Conservation (phyloP, 1,140 invertebrate species). For the Tetranychus urticae region DNA sequence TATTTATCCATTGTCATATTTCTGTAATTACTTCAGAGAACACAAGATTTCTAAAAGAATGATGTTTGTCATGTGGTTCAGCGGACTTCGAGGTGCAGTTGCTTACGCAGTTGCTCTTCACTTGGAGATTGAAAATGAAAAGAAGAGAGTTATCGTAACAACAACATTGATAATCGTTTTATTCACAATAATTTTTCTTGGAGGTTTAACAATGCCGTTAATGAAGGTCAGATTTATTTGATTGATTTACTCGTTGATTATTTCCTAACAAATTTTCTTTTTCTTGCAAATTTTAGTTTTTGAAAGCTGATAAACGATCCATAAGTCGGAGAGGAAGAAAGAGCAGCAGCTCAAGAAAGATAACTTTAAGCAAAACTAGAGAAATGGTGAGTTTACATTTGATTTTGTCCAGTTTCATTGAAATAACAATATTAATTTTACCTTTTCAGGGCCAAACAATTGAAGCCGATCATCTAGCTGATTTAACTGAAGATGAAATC, state of each 20-base stretch:
- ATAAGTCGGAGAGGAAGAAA: constrained; percentile 30
- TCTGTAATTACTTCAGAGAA: constrained; percentile 86
- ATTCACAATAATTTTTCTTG: constrained; percentile 79
- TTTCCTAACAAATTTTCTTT: neutral
- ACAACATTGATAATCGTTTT: constrained; percentile 89
- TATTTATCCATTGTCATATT: constrained; percentile 77
- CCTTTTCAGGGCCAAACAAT: constrained; percentile 51
- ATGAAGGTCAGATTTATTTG: constrained; percentile 14
- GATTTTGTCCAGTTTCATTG: neutral
- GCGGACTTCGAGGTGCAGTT: constrained; percentile 82
- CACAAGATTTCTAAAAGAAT: constrained; percentile 94
- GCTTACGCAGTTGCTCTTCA: constrained; percentile 91
- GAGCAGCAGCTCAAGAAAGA: constrained; percentile 36
- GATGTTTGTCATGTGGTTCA: constrained; percentile 99
- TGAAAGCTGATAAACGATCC: constrained; percentile 35
- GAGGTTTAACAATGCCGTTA: constrained; percentile 87
- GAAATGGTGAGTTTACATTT: constrained; percentile 44
- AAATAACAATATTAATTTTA: neutral
- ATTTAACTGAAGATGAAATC: constrained; percentile 81
- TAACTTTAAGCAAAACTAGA: constrained; percentile 82
- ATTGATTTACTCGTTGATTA: neutral
- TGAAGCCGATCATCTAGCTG: constrained; percentile 82
- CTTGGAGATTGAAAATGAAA: constrained; percentile 68
- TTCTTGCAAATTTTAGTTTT: constrained; percentile 16
- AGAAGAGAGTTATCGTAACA: constrained; percentile 80